phyloP scores from a whole-genome alignment of 92 coral and sea anemone species.

The Palythoa grandis region DNA sequence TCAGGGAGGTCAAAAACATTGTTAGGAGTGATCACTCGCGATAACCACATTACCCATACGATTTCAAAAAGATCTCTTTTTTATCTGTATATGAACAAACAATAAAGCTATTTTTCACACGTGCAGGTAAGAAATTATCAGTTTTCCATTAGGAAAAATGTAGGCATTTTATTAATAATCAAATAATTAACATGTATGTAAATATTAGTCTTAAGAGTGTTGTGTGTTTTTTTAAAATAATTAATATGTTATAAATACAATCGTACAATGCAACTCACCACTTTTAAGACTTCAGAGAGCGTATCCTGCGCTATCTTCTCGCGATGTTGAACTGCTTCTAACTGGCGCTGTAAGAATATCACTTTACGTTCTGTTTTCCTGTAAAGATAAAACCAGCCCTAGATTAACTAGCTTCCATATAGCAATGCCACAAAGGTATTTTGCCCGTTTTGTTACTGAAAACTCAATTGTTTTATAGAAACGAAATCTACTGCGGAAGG shows the following conservation, averaged over 20 bases:
- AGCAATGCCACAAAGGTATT: too few relatives aligned
- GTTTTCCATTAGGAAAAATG: background rate
- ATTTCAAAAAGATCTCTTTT: too few relatives aligned
- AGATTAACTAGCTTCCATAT: background rate
- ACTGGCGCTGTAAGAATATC: constrained; percentile 73
- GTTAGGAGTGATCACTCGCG: too few relatives aligned
- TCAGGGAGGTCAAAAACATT: too few relatives aligned
- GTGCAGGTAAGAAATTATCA: too few relatives aligned
- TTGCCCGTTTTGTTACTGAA: too few relatives aligned
- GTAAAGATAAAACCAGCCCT: background rate
- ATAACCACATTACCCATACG: too few relatives aligned
- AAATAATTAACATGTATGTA: background rate
- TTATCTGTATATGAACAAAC: too few relatives aligned
- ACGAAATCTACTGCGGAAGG: background rate
- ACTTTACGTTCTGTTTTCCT: constrained; percentile 90
- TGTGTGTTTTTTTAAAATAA: too few relatives aligned
- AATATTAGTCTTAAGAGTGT: too few relatives aligned
- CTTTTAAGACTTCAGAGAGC: constrained; percentile 81
- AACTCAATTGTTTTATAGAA: background rate
- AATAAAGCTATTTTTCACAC: too few relatives aligned
- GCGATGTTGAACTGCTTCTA: constrained; percentile 85
- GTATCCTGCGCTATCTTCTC: constrained; percentile 94
- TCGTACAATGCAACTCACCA: constrained; percentile 64
- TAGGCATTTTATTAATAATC: too few relatives aligned
- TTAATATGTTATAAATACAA: background rate